Evolutionary conservation across 1,140 invertebrate species (phyloP).

Genomic region (Drosophila equinoxialis): DNA sequence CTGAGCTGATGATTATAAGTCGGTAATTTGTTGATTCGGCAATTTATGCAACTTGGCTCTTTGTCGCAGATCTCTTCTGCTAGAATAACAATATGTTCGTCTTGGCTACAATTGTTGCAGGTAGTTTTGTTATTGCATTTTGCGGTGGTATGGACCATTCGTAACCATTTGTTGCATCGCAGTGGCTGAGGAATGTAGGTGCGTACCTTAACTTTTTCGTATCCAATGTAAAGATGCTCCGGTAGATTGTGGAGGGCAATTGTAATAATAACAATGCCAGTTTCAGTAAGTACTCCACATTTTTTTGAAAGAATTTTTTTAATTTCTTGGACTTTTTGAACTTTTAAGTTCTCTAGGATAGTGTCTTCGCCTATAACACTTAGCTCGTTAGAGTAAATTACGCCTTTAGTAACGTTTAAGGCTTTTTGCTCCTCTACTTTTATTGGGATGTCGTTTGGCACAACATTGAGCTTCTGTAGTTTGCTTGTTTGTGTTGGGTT

Average conservation of each 20-base stretch:
- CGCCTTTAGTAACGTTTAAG: background rate
- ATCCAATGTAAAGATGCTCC: background rate
- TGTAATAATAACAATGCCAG: constrained; percentile 1
- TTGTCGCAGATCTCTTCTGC: no score
- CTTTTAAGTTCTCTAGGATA: no score
- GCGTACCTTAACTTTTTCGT: background rate
- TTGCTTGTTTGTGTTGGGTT: background rate
- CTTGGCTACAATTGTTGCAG: no score
- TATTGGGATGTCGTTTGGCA: background rate
- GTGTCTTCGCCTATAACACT: no score
- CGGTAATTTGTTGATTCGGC: no score
- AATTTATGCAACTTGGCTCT: no score
- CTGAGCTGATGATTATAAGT: no score
- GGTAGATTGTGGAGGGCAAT: background rate
- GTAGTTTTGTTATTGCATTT: constrained; percentile 1
- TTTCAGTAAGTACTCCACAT: background rate
- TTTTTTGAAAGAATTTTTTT: no score
- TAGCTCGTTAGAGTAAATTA: no score
- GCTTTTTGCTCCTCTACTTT: background rate
- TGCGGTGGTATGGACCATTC: background rate
- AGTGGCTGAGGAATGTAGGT: constrained; percentile 1
- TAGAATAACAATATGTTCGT: background rate
- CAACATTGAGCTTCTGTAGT: background rate
- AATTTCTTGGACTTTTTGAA: no score
- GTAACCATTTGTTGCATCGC: constrained; percentile 16